Conservation (phyloP, 2,797 vertebrate species). For the Rhincodon typus region DNA sequence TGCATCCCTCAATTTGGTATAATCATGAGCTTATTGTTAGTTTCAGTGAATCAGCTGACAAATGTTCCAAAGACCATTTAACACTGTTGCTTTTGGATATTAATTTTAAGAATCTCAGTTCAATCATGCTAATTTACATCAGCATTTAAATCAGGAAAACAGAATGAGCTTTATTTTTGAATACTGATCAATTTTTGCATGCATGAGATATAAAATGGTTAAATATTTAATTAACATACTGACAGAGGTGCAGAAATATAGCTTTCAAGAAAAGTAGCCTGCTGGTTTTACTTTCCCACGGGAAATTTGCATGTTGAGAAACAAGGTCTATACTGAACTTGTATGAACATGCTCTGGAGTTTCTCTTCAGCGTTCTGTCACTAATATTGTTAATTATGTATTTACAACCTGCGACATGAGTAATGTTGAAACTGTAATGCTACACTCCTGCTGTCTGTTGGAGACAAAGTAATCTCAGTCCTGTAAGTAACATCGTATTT, state of each 20-base stretch:
- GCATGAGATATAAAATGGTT: constrained; percentile 16
- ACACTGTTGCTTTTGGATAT: neutral
- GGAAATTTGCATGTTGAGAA: constrained; percentile 33
- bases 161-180: neutral
- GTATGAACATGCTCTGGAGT: neutral
- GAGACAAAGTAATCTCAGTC: constrained; percentile 13
- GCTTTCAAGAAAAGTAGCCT: constrained; percentile 14
- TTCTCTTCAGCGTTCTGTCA: constrained; percentile 32
- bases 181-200: neutral
- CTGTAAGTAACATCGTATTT: constrained; percentile 4
- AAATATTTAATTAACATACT: constrained; percentile 22
- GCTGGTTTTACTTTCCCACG: constrained; percentile 30
- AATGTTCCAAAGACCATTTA: neutral
- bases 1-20: neutral
- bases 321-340: neutral
- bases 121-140: neutral
- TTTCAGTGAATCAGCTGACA: neutral
- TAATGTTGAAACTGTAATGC: constrained; percentile 32
- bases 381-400: constrained; percentile 27
- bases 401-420: constrained; percentile 18
- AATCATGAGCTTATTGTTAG: neutral
- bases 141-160: constrained; percentile 1
- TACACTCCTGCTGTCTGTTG: constrained; percentile 23
- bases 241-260: neutral
- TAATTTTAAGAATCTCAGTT: neutral